Conservation (phyloP, 2,113 vertebrate genomes). For the Aspiorhynchus laticeps region DNA sequence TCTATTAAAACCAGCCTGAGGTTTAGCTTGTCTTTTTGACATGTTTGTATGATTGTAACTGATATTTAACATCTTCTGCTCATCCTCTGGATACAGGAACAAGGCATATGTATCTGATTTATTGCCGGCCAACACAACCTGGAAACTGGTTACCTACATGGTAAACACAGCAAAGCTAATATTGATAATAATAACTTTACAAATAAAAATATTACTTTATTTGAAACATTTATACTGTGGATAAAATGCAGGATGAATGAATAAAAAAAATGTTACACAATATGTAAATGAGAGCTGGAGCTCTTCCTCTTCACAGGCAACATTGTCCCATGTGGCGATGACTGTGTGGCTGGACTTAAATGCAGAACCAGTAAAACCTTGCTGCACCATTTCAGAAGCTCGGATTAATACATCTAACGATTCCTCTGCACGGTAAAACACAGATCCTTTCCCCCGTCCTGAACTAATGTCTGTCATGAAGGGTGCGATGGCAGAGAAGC, state of each 20-base stretch:
- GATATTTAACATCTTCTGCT: conserved; percentile 80
- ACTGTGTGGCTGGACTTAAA: conserved; percentile 73
- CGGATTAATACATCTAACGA: conserved; percentile 61
- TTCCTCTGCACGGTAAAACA: conserved; percentile 78
- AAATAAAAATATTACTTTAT: background rate
- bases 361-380: conserved; percentile 64
- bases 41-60: conserved; percentile 80
- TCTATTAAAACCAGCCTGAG: conserved; percentile 80
- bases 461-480: conserved; percentile 83
- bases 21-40: conserved; percentile 76
- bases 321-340: conserved; percentile 78
- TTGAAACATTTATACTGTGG: background rate
- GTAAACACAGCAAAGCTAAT: background rate
- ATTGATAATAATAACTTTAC: background rate
- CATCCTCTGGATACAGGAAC: conserved; percentile 76
- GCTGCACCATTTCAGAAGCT: conserved; percentile 64
- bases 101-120: conserved; percentile 73
- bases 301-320: conserved; percentile 76
- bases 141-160: conserved; percentile 82
- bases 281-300: conserved; percentile 14
- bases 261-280: background rate
- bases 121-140: conserved; percentile 75
- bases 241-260: background rate
- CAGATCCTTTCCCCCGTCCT: conserved; percentile 69
- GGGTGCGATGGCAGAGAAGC: conserved; percentile 81